phyloP scores from a whole-genome alignment of 2,113 vertebrate genomes.

The Conger conger region DNA sequence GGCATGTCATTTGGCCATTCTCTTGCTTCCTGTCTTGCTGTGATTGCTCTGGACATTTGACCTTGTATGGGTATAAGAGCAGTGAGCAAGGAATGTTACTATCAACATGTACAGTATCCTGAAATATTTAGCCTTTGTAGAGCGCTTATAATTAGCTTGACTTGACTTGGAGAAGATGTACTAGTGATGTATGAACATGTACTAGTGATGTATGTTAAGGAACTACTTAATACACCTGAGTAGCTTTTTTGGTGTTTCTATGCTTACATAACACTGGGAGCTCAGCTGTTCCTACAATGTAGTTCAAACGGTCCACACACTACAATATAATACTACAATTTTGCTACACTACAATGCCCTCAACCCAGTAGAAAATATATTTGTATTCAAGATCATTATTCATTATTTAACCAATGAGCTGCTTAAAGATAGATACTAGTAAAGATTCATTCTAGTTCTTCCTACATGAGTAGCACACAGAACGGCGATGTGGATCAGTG shows the following conservation, averaged over 20 bases:
- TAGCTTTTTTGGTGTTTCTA: not conserved
- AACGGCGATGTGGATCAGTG: not conserved
- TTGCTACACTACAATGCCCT: not conserved
- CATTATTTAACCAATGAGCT: not conserved
- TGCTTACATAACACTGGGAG: not conserved
- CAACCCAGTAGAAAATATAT: not conserved
- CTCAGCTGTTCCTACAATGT: too few relatives aligned
- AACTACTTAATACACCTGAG: not conserved
- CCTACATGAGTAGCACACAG: not conserved
- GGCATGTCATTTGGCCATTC: constrained; percentile 35
- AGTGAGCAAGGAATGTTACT: not conserved
- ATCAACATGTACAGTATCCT: not conserved
- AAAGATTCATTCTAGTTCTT: not conserved
- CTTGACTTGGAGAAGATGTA: not conserved
- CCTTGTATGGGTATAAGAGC: not conserved
- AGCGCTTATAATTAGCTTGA: not conserved
- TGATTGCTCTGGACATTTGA: constrained; percentile 14
- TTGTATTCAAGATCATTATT: not conserved
- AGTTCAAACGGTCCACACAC: too few relatives aligned
- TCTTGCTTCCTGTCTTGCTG: constrained; percentile 47
- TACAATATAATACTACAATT: too few relatives aligned
- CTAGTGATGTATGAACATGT: too few relatives aligned
- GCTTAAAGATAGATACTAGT: not conserved
- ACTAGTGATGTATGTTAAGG: too few relatives aligned
- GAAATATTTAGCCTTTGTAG: not conserved